These are phyloP conservation scores for Nematostella vectensis DNA, from an alignment of 92 coral and sea anemone species.

Conservation along the genomic window DNA sequence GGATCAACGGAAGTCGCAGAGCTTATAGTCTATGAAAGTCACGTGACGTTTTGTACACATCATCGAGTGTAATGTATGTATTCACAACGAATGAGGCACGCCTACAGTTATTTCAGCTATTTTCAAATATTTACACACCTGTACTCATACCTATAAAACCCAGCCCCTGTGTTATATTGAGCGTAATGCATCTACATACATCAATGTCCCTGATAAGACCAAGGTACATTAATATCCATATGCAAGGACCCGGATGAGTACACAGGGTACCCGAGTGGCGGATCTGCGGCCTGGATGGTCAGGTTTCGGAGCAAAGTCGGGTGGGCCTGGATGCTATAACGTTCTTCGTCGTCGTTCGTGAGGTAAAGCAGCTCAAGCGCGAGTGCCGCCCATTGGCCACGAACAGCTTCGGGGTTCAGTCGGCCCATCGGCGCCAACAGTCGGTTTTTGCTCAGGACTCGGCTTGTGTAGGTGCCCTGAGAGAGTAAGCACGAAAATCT, in stretches of 20 bases:
- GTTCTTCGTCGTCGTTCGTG: conserved; percentile 97
- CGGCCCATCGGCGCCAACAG: conserved; percentile 71
- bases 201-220: too few species aligned
- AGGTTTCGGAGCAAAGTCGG: conserved; percentile 91
- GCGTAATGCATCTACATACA: too few species aligned
- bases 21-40: too few species aligned
- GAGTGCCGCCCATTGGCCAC: conserved; percentile 96
- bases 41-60: too few species aligned
- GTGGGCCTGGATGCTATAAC: conserved; percentile 98
- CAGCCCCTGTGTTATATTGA: too few species aligned
- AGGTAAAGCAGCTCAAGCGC: conserved; percentile 84
- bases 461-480: conserved; percentile 89
- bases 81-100: too few species aligned
- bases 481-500: neutral
- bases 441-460: conserved; percentile 66
- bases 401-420: conserved; percentile 84
- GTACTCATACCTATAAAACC: too few species aligned
- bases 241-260: conserved; percentile 77
- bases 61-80: too few species aligned
- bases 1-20: too few species aligned
- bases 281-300: conserved; percentile 95
- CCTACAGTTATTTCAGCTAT: too few species aligned
- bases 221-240: conserved; percentile 38
- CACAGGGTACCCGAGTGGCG: conserved; percentile 96
- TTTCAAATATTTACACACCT: too few species aligned